Evolutionary conservation across 2,888 invertebrate genomes (phyloP).

Genomic region (Meteorus cinctellus): DNA sequence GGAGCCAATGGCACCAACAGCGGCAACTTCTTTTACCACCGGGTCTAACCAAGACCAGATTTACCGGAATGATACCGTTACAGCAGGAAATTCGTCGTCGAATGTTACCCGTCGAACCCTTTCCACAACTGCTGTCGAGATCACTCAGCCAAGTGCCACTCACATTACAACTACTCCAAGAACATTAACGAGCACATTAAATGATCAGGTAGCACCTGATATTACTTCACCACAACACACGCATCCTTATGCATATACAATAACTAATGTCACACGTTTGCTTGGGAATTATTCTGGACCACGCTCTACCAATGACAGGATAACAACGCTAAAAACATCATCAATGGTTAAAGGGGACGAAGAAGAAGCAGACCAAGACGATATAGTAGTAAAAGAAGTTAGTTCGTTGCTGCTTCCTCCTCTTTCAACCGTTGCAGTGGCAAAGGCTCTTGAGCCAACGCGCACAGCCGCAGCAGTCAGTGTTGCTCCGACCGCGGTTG

Average conservation of each 20-base stretch:
- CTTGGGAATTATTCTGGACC: constrained; percentile 71
- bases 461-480: constrained; percentile 68
- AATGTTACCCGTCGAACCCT: not conserved
- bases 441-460: constrained; percentile 60
- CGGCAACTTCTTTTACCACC: not conserved
- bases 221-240: constrained; percentile 54
- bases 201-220: constrained; percentile 43
- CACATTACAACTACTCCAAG: constrained; percentile 8
- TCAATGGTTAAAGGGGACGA: constrained; percentile 18
- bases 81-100: constrained; percentile 48
- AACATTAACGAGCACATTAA: constrained; percentile 35
- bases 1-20: constrained; percentile 44
- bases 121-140: not conserved
- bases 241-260: constrained; percentile 71
- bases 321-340: constrained; percentile 46
- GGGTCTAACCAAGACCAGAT: constrained; percentile 15
- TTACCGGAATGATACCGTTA: constrained; percentile 55
- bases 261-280: constrained; percentile 70
- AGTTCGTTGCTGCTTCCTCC: constrained; percentile 50
- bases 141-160: constrained; percentile 27
- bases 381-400: constrained; percentile 34
- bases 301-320: constrained; percentile 62
- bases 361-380: constrained; percentile 31
- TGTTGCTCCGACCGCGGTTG: constrained; percentile 70
- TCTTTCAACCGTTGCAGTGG: constrained; percentile 59